Evolutionary conservation across 2,888 invertebrate genomes (phyloP).

Genomic region (Noctua pronuba): DNA sequence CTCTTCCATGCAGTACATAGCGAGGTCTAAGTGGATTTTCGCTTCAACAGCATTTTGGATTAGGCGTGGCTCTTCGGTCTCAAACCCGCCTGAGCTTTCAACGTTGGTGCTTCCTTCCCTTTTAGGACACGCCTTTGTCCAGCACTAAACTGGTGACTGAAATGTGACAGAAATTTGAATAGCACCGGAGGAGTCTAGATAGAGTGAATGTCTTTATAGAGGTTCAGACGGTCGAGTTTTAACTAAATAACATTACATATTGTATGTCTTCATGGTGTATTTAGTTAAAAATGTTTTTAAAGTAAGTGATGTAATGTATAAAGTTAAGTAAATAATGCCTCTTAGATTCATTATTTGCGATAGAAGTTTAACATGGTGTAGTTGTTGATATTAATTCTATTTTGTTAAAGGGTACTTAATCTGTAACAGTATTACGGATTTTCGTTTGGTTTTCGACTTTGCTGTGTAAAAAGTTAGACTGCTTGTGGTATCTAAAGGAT

Average conservation of each 20-base stretch:
- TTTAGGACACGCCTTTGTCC: slow-evolving; percentile 14
- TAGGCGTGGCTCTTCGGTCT: slow-evolving; percentile 4
- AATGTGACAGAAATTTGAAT: slow-evolving; percentile 14
- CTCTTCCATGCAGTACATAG: background rate
- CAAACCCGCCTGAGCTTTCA: slow-evolving; percentile 19
- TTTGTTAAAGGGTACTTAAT: no score
- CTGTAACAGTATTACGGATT: no score
- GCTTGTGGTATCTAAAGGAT: background rate
- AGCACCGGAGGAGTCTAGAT: background rate
- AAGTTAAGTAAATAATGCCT: no score
- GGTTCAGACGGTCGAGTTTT: background rate
- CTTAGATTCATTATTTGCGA: no score
- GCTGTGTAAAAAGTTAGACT: no score
- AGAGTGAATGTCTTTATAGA: background rate
- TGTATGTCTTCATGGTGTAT: background rate
- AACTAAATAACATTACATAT: background rate
- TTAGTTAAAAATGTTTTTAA: no score
- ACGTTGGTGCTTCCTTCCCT: background rate
- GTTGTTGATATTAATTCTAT: no score
- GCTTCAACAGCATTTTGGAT: slow-evolving; percentile 23
- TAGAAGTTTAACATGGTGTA: no score
- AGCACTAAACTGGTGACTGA: background rate
- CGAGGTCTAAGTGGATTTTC: background rate
- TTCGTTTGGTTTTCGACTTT: no score
- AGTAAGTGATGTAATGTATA: no score